Evolutionary conservation across 2,797 vertebrate species (phyloP).

Genomic region (Hippoglossus hippoglossus): DNA sequence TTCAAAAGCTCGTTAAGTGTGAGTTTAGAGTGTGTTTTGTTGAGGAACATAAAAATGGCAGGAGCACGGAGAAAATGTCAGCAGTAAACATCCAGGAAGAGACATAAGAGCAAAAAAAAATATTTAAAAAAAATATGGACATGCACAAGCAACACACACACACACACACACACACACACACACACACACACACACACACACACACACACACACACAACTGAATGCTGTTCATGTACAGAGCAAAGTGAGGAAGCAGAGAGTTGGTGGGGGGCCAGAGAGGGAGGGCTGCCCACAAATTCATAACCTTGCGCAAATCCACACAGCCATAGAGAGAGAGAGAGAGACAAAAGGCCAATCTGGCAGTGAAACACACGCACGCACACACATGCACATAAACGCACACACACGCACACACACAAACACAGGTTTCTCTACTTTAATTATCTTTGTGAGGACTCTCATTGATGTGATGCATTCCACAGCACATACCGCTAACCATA

Average conservation of each 20-base stretch:
- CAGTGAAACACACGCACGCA: slow-evolving; percentile 24
- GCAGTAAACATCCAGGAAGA: neutral
- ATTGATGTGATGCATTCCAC: no score
- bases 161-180: neutral
- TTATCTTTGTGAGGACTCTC: neutral
- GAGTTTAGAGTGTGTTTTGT: slow-evolving; percentile 25
- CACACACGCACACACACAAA: neutral
- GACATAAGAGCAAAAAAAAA: slow-evolving; percentile 4
- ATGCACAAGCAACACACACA: neutral
- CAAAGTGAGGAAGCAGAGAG: slow-evolving; percentile 43
- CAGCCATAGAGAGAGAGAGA: slow-evolving; percentile 22
- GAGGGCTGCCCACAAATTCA: slow-evolving; percentile 61
- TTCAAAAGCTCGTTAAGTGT: slow-evolving; percentile 51
- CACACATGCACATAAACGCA: slow-evolving; percentile 42
- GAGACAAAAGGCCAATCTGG: slow-evolving; percentile 47
- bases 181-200: slow-evolving; percentile 4
- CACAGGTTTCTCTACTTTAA: neutral
- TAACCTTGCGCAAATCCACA: slow-evolving; percentile 63
- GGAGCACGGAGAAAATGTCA: neutral
- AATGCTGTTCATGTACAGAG: slow-evolving; percentile 4
- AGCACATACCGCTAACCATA: no score
- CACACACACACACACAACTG: neutral
- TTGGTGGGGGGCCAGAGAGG: slow-evolving; percentile 56
- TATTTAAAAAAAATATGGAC: neutral
- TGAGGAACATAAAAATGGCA: slow-evolving; percentile 9